Percentiles rank a stretch among this genome's conserved stretches.
phyloP scores from a whole-genome alignment of 1,140 invertebrate genomes.

The Atta colombica region DNA sequence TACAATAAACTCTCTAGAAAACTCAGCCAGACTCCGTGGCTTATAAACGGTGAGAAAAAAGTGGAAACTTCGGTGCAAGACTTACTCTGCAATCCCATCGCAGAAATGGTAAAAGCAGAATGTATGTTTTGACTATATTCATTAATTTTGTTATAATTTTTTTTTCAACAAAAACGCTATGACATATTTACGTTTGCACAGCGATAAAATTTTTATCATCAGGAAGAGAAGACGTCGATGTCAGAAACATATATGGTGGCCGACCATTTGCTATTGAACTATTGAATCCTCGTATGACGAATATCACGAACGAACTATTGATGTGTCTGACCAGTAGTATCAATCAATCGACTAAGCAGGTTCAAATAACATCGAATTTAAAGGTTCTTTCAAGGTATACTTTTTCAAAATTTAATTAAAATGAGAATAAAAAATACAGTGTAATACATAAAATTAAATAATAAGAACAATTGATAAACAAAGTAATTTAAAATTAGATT shows the following conservation, averaged over 20 bases:
- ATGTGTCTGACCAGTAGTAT: conserved; percentile 88
- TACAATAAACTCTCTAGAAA: conserved; percentile 96
- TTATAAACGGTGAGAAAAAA: conserved; percentile 93
- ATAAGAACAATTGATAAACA: not conserved
- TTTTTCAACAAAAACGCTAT: not conserved
- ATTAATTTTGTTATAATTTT: not conserved
- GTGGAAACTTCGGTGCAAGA: conserved; percentile 96
- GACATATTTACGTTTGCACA: conserved; percentile 66
- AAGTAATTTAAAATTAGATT: not conserved
- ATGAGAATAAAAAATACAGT: conserved; percentile 21
- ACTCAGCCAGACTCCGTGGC: conserved; percentile 97
- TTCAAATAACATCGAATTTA: conserved; percentile 89
- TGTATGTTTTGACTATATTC: conserved; percentile 80
- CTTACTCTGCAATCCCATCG: conserved; percentile 91
- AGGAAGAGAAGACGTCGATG: conserved; percentile 98
- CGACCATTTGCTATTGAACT: conserved; percentile 95
- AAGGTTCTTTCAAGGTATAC: conserved; percentile 89
- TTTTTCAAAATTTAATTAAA: not conserved
- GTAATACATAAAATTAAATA: not conserved
- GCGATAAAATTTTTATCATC: conserved; percentile 93
- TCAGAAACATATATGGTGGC: conserved; percentile 94
- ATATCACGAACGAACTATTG: conserved; percentile 87
- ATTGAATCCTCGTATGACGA: conserved; percentile 89
- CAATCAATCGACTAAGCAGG: conserved; percentile 88
- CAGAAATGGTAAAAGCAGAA: conserved; percentile 87